These are phyloP conservation scores for Polyergus mexicanus DNA, from an alignment of 1,140 invertebrate species.

Conservation along the genomic window DNA sequence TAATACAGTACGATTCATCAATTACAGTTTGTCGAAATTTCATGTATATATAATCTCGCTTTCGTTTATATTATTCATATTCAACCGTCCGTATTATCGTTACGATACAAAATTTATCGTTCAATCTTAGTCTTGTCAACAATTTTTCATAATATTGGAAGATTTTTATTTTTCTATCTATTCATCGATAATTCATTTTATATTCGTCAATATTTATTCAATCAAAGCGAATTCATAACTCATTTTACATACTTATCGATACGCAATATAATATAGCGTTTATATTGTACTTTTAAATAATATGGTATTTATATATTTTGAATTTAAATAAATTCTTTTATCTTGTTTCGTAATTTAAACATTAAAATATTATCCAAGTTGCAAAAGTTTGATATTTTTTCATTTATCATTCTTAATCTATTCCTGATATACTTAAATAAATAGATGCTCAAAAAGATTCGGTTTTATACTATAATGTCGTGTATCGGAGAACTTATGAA, in stretches of 20 bases:
- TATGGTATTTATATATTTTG: not conserved
- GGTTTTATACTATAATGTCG: not conserved
- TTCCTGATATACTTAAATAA: not conserved
- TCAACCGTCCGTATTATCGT: not conserved
- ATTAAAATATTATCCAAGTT: not conserved
- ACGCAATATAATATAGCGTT: not conserved
- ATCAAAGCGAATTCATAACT: not conserved
- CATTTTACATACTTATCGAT: not conserved
- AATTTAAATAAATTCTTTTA: not conserved
- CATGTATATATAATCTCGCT: not conserved
- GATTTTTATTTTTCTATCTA: not conserved
- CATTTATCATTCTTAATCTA: not conserved
- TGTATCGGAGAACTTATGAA: slow-evolving; percentile 19
- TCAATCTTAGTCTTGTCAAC: not conserved
- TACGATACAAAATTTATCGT: not conserved
- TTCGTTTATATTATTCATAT: not conserved
- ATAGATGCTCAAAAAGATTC: not conserved
- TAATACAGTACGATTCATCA: slow-evolving; percentile 30
- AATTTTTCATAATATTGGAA: not conserved
- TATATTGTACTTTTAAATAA: not conserved
- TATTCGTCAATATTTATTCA: not conserved
- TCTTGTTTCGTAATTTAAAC: not conserved
- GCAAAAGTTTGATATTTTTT: not conserved
- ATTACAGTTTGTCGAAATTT: not conserved
- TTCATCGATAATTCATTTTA: too few species aligned